A percentile compares a stretch with the other conserved stretches of the same genome.
Evolutionary conservation across 2,888 invertebrate species (phyloP).

Genomic region (Nomada hirtipes): DNA sequence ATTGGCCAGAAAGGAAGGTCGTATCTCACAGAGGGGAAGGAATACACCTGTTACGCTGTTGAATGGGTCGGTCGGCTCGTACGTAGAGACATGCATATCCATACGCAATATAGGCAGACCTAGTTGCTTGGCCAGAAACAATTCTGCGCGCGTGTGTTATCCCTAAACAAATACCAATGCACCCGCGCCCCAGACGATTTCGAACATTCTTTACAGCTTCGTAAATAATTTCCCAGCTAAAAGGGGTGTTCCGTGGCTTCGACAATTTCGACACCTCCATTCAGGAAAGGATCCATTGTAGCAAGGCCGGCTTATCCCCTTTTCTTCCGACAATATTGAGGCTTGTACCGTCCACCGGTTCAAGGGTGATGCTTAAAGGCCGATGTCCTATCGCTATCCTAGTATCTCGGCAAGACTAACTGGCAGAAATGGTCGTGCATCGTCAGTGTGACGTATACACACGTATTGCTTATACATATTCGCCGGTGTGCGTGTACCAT

Average conservation of each 20-base stretch:
- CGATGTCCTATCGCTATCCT: conserved; percentile 62
- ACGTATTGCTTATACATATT: conserved; percentile 23
- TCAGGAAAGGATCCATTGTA: conserved; percentile 20
- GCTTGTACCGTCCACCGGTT: conserved; percentile 61
- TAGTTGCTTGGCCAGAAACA: conserved; percentile 9
- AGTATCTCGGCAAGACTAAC: conserved; percentile 64
- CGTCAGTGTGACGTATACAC: conserved; percentile 15
- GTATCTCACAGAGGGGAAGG: conserved; percentile 26
- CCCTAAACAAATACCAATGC: conserved; percentile 2
- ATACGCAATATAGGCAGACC: conserved; percentile 33
- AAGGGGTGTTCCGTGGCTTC: background rate
- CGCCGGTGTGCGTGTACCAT: conserved; percentile 41
- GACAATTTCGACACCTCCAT: conserved; percentile 41
- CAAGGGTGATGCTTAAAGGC: conserved; percentile 63
- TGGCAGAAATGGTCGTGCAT: conserved; percentile 48
- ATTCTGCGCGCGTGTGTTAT: conserved; percentile 15
- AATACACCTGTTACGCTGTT: conserved; percentile 58
- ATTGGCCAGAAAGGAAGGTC: conserved; percentile 35
- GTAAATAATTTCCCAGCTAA: conserved; percentile 13
- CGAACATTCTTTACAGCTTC: background rate
- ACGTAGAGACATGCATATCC: conserved; percentile 42
- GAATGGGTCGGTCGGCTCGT: conserved; percentile 31
- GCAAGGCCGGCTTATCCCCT: conserved; percentile 42
- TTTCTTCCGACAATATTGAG: conserved; percentile 63
- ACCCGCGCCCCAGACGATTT: background rate